These are phyloP conservation scores for Larimichthys crocea DNA, from an alignment of 2,113 vertebrate genomes.

Conservation along the genomic window DNA sequence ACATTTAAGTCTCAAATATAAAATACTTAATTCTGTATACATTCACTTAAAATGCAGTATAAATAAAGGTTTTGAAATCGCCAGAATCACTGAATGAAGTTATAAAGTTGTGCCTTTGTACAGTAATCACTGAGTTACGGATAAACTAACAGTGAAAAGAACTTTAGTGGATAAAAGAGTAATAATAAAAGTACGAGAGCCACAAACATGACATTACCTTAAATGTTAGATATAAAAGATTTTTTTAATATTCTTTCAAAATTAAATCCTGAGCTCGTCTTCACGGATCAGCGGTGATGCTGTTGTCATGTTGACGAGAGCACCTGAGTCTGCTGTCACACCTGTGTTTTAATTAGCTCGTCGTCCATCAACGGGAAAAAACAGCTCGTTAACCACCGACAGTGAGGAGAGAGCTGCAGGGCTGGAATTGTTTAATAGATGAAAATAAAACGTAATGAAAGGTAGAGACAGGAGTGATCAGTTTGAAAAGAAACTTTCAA, in stretches of 20 bases:
- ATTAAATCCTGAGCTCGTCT: not conserved
- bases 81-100: too few species aligned
- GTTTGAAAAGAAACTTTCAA: not conserved
- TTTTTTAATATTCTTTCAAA: not conserved
- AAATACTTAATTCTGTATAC: too few species aligned
- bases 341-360: conserved; percentile 64
- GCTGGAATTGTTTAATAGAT: not conserved
- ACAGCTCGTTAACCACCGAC: conserved; percentile 33
- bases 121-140: too few species aligned
- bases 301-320: conserved; percentile 35
- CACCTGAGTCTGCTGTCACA: conserved; percentile 63
- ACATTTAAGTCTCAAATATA: too few species aligned
- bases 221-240: conserved; percentile 15
- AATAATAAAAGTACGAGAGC: not conserved
- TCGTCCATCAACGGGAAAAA: conserved; percentile 27
- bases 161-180: not conserved
- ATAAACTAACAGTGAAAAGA: not conserved
- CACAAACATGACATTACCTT: not conserved
- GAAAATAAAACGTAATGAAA: not conserved
- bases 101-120: too few species aligned
- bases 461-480: not conserved
- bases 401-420: not conserved
- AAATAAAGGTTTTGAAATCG: too few species aligned
- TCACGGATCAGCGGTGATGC: conserved; percentile 16
- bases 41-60: too few species aligned